Evolutionary conservation across 2,797 vertebrate genomes (phyloP).

Genomic region (Hybognathus amarus): DNA sequence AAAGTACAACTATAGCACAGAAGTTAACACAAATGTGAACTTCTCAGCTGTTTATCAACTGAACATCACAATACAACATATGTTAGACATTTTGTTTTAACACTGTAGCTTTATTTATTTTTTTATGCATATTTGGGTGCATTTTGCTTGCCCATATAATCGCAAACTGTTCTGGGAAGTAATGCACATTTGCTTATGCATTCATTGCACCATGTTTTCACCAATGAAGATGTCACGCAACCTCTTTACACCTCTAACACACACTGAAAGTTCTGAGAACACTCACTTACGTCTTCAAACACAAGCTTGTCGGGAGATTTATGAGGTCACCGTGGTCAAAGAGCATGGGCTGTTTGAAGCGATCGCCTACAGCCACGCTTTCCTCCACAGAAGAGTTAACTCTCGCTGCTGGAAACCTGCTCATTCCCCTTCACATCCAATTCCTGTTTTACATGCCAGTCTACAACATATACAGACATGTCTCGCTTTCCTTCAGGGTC

Average conservation of each 20-base stretch:
- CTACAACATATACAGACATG: neutral
- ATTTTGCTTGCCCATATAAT: neutral
- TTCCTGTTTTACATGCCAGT: conserved; percentile 10
- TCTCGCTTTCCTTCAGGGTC: conserved; percentile 9
- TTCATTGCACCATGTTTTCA: neutral
- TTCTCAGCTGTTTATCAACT: neutral
- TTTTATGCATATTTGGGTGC: neutral
- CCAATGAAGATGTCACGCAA: conserved; percentile 60
- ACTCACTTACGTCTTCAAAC: conserved; percentile 22
- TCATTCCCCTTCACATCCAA: neutral
- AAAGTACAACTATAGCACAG: neutral
- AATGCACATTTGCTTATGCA: neutral
- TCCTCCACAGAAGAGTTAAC: neutral
- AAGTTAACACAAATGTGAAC: neutral
- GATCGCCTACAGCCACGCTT: conserved; percentile 45
- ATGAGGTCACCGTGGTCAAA: conserved; percentile 50
- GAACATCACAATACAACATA: neutral
- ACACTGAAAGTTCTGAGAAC: conserved; percentile 63
- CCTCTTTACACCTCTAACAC: conserved; percentile 69
- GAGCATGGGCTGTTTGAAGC: conserved; percentile 61
- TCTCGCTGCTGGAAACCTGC: neutral
- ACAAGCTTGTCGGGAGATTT: conserved; percentile 62
- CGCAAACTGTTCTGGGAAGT: neutral
- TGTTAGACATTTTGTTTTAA: neutral
- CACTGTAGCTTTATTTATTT: neutral